A percentile compares a stretch with the other conserved stretches of the same genome.
Conservation (phyloP, 2,113 vertebrate genomes). For the Etheostoma spectabile region DNA sequence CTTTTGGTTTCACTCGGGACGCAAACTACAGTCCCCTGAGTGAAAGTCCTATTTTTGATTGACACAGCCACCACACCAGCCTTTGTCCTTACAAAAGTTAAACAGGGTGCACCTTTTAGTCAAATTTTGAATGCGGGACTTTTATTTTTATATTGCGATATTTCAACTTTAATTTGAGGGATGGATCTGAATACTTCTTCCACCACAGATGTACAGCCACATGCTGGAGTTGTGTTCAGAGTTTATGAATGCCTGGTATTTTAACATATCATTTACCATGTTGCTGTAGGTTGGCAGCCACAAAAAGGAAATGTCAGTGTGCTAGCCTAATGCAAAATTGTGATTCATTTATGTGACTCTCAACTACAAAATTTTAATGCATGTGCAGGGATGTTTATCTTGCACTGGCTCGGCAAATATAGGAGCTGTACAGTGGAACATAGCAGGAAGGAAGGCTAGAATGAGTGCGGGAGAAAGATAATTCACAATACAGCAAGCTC, state of each 20-base stretch:
- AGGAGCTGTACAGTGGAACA: neutral
- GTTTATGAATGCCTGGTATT: neutral
- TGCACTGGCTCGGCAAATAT: neutral
- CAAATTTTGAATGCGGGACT: neutral
- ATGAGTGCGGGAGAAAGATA: neutral
- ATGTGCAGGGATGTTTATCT: neutral
- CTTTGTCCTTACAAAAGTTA: neutral
- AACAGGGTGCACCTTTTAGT: neutral
- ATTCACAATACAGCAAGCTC: slow-evolving; percentile 22
- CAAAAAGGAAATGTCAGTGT: slow-evolving; percentile 4
- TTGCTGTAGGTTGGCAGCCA: neutral
- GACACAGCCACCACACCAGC: no score
- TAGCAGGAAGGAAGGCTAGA: neutral
- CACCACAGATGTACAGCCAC: neutral
- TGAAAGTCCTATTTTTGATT: no score
- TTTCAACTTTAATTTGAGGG: neutral
- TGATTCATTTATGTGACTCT: neutral
- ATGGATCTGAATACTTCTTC: neutral
- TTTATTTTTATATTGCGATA: neutral
- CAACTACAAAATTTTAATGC: neutral
- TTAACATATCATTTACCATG: neutral
- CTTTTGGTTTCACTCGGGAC: no score
- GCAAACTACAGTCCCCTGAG: no score
- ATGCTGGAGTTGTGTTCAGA: neutral
- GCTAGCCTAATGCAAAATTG: neutral